phyloP scores from a whole-genome alignment of 2,113 vertebrate genomes.

The Onychostruthus taczanowskii region DNA sequence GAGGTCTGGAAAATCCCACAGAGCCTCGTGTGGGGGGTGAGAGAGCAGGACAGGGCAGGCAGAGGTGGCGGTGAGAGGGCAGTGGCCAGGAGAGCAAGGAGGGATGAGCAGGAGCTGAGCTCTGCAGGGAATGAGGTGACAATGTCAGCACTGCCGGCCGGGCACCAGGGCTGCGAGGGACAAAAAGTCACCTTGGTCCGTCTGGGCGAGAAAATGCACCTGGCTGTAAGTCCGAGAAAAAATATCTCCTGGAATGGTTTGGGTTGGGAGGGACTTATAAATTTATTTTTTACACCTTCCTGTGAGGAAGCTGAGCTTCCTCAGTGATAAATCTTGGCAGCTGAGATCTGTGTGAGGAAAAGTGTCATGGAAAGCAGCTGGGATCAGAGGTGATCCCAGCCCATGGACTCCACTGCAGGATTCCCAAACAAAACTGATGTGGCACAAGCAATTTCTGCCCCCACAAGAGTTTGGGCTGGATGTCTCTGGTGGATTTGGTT shows the following conservation, averaged over 20 bases:
- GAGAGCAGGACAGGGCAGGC: neutral
- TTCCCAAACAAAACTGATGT: neutral
- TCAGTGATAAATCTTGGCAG: neutral
- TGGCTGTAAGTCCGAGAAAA: neutral
- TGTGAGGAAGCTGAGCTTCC: neutral
- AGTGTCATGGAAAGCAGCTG: neutral
- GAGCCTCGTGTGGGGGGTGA: neutral
- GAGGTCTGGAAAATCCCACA: neutral
- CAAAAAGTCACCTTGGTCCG: neutral
- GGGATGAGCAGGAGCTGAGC: neutral
- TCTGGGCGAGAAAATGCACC: neutral
- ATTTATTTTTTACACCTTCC: neutral
- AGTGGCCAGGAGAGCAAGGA: neutral
- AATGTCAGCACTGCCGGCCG: neutral
- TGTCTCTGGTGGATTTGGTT: neutral
- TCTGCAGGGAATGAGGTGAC: neutral
- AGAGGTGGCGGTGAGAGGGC: neutral
- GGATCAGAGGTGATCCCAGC: neutral
- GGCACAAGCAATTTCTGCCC: neutral
- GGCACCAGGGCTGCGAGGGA: neutral
- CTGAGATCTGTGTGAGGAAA: neutral
- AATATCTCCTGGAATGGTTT: neutral
- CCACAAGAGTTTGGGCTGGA: neutral
- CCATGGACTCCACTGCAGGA: neutral
- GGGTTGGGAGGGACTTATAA: neutral